Evolutionary conservation across 2,888 invertebrate genomes (phyloP), one percentile per base, ranked within the genome.

Genomic region (Euspilapteryx auroguttella): DNA sequence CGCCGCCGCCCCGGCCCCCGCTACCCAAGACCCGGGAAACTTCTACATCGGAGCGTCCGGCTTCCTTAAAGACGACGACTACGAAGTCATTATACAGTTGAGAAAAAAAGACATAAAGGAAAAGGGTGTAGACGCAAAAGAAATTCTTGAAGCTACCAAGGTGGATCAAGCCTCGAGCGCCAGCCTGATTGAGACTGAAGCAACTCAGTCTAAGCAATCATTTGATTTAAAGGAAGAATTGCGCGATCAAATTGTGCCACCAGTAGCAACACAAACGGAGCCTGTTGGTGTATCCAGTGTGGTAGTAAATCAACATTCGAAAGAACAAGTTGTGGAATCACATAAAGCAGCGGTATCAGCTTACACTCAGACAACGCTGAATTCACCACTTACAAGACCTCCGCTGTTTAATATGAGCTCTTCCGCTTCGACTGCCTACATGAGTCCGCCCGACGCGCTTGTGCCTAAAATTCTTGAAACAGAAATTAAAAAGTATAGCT

Each of bases 361-460:
- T 1, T 65, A 49, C 32, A 71, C 73, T 7, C 75, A 75, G 41
- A 75, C 75, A 6, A 48, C 52, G 3, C 40, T 49, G 10, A 51
- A 42, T 31, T 59, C 71, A 4, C 61, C 68, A 2, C 40, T 37
- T 24, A 43, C 49, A 21, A 52, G 56, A 37, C 69, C 69, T 3
- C 40, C 53, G 4, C 55, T 56, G 34, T 44, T 58, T 34, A 71
- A 68, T 30, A 65, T 75, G 61, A 73, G 73, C 38, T 75, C 77
- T 9, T 73, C 77, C 2, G 71, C 73, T 9, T 77, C 77, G 2
- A 77, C 77, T 7, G 61, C 75, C 1, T 77, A 77, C 34, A 62
- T 77, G 73, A 77, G 77, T 35, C 77, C 77, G 4, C 77, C 77
- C 22, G 77, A 77, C 33, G 41, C 59, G 34, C 51, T 76, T 8